Evolutionary conservation across 2,797 vertebrate species (phyloP), one percentile per base, ranked within the genome.

Genomic region (Hapalemur alaotrensis): DNA sequence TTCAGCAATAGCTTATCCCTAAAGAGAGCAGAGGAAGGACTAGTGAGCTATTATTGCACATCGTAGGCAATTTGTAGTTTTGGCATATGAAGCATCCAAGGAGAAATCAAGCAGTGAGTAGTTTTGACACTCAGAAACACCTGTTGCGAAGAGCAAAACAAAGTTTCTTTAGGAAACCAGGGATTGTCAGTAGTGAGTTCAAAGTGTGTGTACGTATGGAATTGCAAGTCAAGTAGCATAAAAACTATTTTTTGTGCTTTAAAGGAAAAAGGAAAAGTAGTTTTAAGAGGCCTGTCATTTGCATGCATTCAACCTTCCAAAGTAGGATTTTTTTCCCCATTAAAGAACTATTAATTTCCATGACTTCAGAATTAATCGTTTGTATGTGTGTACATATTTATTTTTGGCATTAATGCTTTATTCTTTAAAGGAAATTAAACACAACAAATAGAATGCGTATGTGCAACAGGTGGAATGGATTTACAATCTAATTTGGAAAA

Each of bases 401-500:
- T 48, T 91, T 61, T 95, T 59, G 50, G 5, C 46, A 83, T 72
- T 89, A 78, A 67, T 96, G 52, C 65, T 80, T 92, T 91, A 87
- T 94, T 91, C 70, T 84, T 76, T 63, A 50, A 63, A 76, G 52
- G 70, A 87, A 85, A 87, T 57, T 30, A 87, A 95, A 65, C 48
- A 81, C 41, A 35, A 50, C 46, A 91, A 94, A 73, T 76, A 91
- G 67, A 96, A 90, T 84, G 41, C 67, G 72, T 20, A 80, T 73
- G 38, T 73, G 3, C 88, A 73, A 78, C n/a, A 79, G 52, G 9
- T 86, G 61, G 69, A 95, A 38, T 95, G 28, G 35, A 17, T 70
- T 96, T 93, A 69, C 67, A 93, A 48, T 78, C 69, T 93, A 82
- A 85, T 81, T 94, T 95, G 38, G 38, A 43, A 82, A 89, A 85